Evolutionary conservation across 2,797 vertebrate species (phyloP), one percentile per base, ranked within the genome.

Genomic region (Gastrophryne carolinensis): DNA sequence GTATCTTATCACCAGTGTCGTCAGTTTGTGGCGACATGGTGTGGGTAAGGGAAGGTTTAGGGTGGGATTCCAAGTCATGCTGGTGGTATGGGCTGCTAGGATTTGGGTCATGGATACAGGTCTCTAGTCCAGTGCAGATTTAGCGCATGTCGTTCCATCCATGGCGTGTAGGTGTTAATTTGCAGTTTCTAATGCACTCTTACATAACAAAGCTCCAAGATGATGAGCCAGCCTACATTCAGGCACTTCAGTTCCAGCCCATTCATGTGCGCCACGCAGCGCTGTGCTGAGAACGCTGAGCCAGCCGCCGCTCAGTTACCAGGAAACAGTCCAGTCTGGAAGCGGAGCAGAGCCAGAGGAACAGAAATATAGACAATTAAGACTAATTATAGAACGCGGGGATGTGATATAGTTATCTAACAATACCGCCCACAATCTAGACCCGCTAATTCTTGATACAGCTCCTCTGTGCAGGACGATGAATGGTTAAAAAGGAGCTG

Each of bases 281-380:
- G 32, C 15, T 27, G 13, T 23, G 39, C 24, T 19, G 5, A 56
- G 19, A 29, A 56, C 27, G 34, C 50, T 68, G 13, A 29, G 50
- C 23, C 17, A 26, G 29, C 23, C 50, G 19, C 23, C 50, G 19
- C 41, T 32, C 64, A 68, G 65, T 56, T 68, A 68, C 65, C 65
- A 56, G 65, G 50, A 68, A 54, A 54, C 65, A 5, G 34, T 53
- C 21, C 49, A 19, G 64, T 53, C 64, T 50, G 7, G 19, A 49
- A 30, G 32, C 27, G 7, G 1, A 47, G 34, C 19, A 52, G 12
- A 32, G 47, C 32, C 9, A 30, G 19, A 21, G 44, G 53, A 68
- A 19, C 65, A 39, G 24, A 41, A 29, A 68, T 68, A 68, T 41
- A 41, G 53, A 37, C 65, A 68, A 68, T 68, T 68, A 68, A 2